Base-by-base conservation (phyloP, 2,888 invertebrate species). In the Sycophila texana region DNA sequence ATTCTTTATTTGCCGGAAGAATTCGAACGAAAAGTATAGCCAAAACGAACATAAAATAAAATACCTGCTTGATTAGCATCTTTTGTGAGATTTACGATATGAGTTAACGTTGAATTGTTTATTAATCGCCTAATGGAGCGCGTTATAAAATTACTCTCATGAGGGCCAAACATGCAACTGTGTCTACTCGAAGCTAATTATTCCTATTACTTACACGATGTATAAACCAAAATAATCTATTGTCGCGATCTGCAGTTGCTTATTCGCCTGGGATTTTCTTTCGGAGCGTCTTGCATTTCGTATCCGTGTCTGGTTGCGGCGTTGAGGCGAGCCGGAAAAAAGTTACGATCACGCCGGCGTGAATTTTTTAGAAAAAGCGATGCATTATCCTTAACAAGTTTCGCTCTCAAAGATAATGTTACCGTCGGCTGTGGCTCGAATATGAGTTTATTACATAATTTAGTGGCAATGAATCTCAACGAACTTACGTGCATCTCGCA, bases 401-500 rank as follows among this genome's bases (percentile, higher is more conserved):
- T 75, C 67, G 71, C 63, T 67, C 65, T 39, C 60, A 60, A 22
- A 70, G 71, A 71, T 74, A 71, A 79, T 75, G 60, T 66, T 66
- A 66, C 71, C 60, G 75, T 79, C 75, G 71, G 66, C 53, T 60
- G 39, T 18, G 55, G 18, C 58, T 60, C 70, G 70, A 80, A 70
- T 74, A 70, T 70, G 67, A 74, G 76, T 77, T 77, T 77, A 80
- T 77, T 80, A 74, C 77, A 80, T 77, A 80, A 77, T 77, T 80
- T 77, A 80, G 73, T 77, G 77, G 76, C 77, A 74, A 80, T 77
- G 77, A 80, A 77, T 80, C 77, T 77, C 73, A 77, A 77, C 77
- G 77, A 67, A 73, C 68, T 65, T 74, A 49, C 55, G 20, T 30
- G 58, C 30, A 49, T 22, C 66, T 63, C 14, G 61, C 60, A 68